Percentiles rank a stretch among this genome's conserved stretches.
These are phyloP conservation scores for Mystacides longicornis DNA, from an alignment of 2,888 invertebrate species.

Conservation along the genomic window DNA sequence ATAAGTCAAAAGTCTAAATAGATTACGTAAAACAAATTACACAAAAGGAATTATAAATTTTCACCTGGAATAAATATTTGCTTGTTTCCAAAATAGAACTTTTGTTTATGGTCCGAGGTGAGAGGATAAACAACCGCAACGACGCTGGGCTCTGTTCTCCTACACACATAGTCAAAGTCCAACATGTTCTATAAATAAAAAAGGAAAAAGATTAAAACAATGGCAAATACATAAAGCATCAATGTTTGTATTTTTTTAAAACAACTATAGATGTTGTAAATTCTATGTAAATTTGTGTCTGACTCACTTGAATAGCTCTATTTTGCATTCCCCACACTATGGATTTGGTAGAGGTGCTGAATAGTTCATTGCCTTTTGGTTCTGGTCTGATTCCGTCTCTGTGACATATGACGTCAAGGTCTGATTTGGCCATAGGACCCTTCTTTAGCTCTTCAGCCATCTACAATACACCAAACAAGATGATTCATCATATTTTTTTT, in stretches of 20 bases:
- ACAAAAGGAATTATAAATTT: too few relatives aligned
- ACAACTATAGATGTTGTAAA: not conserved
- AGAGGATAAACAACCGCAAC: constrained; percentile 98
- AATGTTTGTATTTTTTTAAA: not conserved
- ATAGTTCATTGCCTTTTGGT: constrained; percentile 51
- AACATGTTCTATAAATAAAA: constrained; percentile 80
- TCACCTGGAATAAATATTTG: constrained; percentile 80
- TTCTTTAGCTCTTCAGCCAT: constrained; percentile 34
- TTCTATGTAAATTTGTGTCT: not conserved
- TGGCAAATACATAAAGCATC: not conserved
- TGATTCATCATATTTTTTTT: not conserved
- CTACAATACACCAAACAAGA: too few relatives aligned
- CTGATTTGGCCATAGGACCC: constrained; percentile 16
- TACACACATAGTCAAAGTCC: constrained; percentile 92
- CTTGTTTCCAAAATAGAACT: constrained; percentile 99
- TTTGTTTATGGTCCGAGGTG: constrained; percentile 97
- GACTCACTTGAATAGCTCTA: constrained; percentile 73
- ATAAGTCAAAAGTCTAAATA: too few relatives aligned
- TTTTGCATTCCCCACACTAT: constrained; percentile 99
- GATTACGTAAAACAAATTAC: too few relatives aligned
- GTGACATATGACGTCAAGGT: constrained; percentile 18
- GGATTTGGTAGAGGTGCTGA: constrained; percentile 78
- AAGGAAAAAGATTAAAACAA: not conserved
- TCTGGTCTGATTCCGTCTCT: constrained; percentile 32
- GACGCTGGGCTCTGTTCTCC: constrained; percentile 81